These are phyloP conservation scores for Decapterus maruadsi DNA, from an alignment of 2,797 vertebrate species.

Conservation along the genomic window DNA sequence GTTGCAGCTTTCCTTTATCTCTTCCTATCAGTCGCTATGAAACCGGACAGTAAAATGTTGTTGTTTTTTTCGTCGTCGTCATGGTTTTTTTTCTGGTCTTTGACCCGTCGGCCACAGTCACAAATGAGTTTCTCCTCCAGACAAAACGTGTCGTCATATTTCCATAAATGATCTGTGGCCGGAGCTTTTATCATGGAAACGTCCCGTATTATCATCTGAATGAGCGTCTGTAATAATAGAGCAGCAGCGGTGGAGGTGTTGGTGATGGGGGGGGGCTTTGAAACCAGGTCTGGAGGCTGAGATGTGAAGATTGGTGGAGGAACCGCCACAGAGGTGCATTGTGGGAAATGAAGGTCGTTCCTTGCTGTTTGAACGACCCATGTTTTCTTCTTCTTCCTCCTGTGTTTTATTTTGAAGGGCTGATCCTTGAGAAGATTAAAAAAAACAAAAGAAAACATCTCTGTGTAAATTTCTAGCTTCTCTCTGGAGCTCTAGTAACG, in stretches of 20 bases:
- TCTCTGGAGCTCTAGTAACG: too few species aligned
- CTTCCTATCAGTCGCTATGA: not conserved
- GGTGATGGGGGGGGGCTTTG: not conserved
- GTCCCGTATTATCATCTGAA: constrained; percentile 69
- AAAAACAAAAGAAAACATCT: too few species aligned
- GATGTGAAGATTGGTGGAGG: constrained; percentile 49
- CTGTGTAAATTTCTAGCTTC: too few species aligned
- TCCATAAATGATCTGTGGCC: constrained; percentile 51
- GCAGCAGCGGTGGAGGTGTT: not conserved
- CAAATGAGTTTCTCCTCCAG: constrained; percentile 28
- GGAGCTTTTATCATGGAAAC: constrained; percentile 62
- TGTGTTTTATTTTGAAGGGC: too few species aligned
- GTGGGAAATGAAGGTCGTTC: constrained; percentile 64
- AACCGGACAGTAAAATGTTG: not conserved
- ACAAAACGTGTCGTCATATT: constrained; percentile 44
- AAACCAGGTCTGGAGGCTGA: constrained; percentile 49
- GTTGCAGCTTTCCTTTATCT: too few species aligned
- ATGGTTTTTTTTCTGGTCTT: constrained; percentile 10
- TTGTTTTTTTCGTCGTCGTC: not conserved
- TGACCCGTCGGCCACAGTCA: constrained; percentile 19
- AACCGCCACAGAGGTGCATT: constrained; percentile 59
- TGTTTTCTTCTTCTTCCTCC: too few species aligned
- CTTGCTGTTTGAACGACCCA: constrained; percentile 55
- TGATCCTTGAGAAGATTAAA: too few species aligned
- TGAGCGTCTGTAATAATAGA: constrained; percentile 73